phyloP scores from a whole-genome alignment of 2,888 invertebrate species.

The Stenolophus ochropezus region DNA sequence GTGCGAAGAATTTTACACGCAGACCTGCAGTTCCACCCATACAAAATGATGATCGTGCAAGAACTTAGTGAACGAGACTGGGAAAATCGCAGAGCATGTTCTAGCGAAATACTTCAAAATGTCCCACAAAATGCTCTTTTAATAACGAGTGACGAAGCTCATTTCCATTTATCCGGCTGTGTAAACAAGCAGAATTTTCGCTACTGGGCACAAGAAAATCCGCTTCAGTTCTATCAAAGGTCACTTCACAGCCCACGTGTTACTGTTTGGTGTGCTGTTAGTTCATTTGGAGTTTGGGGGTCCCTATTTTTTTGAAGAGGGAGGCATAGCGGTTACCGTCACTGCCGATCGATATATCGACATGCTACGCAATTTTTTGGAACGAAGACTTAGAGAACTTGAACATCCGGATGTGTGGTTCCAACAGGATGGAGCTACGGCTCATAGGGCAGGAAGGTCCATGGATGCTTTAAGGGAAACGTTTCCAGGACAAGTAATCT shows the following conservation, averaged over 20 bases:
- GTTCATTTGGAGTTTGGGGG: background rate
- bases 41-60: background rate
- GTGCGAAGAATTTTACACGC: background rate
- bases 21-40: background rate
- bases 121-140: background rate
- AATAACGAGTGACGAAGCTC: background rate
- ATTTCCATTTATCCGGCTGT: background rate
- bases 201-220: background rate
- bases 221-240: background rate
- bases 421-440: background rate
- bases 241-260: background rate
- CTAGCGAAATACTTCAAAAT: background rate
- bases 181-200: constrained; percentile 3
- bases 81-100: background rate
- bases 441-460: background rate
- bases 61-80: background rate
- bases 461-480: background rate
- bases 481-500: background rate
- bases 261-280: background rate
- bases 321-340: background rate
- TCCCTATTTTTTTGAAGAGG: background rate
- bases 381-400: background rate
- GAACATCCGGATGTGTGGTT: background rate
- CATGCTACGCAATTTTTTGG: background rate
- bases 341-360: background rate